These are phyloP conservation scores for Drosophila bunnanda DNA, from an alignment of 2,888 invertebrate genomes.

Conservation along the genomic window DNA sequence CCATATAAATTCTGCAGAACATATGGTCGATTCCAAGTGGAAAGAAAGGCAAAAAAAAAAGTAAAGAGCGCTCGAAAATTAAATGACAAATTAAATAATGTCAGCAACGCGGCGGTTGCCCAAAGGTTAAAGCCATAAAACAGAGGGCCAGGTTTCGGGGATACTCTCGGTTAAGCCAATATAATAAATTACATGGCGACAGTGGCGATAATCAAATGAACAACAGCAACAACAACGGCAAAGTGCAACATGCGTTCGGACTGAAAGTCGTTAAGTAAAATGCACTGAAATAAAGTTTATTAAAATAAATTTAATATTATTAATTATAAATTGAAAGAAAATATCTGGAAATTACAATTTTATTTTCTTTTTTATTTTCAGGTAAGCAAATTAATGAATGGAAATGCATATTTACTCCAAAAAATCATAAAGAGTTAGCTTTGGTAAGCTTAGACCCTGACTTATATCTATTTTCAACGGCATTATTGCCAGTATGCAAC, in stretches of 20 bases:
- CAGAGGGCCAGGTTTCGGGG: constrained; percentile 51
- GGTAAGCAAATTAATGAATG: too few relatives aligned
- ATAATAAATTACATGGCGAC: constrained; percentile 80
- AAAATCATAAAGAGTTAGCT: too few relatives aligned
- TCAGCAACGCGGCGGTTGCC: constrained; percentile 74
- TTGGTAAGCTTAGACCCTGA: too few relatives aligned
- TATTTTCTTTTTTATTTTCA: too few relatives aligned
- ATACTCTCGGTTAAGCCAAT: constrained; percentile 67
- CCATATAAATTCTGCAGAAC: constrained; percentile 8
- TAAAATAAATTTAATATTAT: neutral
- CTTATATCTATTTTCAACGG: too few relatives aligned
- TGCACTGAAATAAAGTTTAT: constrained; percentile 40
- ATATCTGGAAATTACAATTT: too few relatives aligned
- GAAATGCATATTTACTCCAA: too few relatives aligned
- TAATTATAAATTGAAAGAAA: too few relatives aligned
- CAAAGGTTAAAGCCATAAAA: constrained; percentile 82
- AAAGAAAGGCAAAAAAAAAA: constrained; percentile 20
- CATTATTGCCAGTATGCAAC: too few relatives aligned
- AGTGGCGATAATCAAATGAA: constrained; percentile 81
- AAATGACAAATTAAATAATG: constrained; percentile 81
- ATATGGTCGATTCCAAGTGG: constrained; percentile 41
- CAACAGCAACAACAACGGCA: constrained; percentile 57
- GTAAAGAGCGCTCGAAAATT: constrained; percentile 52
- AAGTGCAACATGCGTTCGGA: constrained; percentile 74
- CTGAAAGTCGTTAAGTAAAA: constrained; percentile 70